Conservation (phyloP, 2,113 vertebrate genomes). For the Scomber japonicus region DNA sequence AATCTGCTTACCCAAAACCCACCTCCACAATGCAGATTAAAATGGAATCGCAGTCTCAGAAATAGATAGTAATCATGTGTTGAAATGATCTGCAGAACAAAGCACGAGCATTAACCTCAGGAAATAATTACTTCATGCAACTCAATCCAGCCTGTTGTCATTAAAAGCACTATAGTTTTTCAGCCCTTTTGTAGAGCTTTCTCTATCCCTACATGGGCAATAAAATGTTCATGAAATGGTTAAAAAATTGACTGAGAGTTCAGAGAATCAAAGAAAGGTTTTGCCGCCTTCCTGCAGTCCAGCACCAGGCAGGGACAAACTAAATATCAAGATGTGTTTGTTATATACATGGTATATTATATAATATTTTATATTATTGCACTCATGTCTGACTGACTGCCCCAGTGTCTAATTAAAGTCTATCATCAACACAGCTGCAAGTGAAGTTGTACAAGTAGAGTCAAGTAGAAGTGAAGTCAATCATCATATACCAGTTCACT, state of each 20-base stretch:
- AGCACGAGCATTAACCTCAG: conserved; percentile 26
- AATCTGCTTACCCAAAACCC: conserved; percentile 64
- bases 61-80: conserved; percentile 37
- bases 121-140: conserved; percentile 6
- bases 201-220: too few species aligned
- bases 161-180: conserved; percentile 5
- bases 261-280: not conserved
- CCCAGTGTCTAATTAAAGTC: conserved; percentile 26
- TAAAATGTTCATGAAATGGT: too few species aligned
- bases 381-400: conserved; percentile 22
- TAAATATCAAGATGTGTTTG: conserved; percentile 37
- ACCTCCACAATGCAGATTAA: conserved; percentile 56
- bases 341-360: not conserved
- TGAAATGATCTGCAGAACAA: conserved; percentile 36
- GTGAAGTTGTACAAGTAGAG: not conserved
- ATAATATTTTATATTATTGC: too few species aligned
- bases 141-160: conserved; percentile 22
- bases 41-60: conserved; percentile 41
- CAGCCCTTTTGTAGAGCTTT: not conserved
- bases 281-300: not conserved
- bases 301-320: not conserved
- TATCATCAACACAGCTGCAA: conserved; percentile 36
- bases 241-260: not conserved
- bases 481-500: conserved; percentile 29
- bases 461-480: conserved; percentile 9